phyloP scores from a whole-genome alignment of 2,888 invertebrate species.

The Athetis lepigone region DNA sequence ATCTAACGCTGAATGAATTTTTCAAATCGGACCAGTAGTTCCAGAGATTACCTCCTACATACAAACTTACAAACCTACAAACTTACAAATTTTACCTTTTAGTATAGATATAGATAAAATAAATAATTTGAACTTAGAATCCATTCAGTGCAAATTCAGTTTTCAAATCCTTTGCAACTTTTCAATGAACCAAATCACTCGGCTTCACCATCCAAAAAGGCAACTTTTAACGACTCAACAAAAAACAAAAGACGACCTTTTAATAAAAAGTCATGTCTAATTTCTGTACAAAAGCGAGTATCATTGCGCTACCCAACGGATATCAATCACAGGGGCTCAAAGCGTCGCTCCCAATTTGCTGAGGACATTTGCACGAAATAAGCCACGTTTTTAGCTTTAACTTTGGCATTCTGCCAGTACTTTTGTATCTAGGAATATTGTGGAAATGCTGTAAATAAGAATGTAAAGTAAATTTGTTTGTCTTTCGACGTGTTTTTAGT shows the following conservation, averaged over 20 bases:
- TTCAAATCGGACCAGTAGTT: too few species aligned
- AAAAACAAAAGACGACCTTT: constrained; percentile 36
- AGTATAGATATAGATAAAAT: too few species aligned
- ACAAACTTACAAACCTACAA: too few species aligned
- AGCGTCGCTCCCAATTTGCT: constrained; percentile 64
- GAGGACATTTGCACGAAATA: constrained; percentile 65
- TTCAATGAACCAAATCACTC: neutral
- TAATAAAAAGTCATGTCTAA: constrained; percentile 49
- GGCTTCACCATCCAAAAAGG: neutral
- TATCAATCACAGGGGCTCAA: constrained; percentile 63
- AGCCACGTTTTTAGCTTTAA: constrained; percentile 55
- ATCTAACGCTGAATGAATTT: too few species aligned
- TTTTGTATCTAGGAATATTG: constrained; percentile 59
- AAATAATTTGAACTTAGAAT: too few species aligned
- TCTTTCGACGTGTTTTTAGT: constrained; percentile 26
- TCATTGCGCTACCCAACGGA: constrained; percentile 41
- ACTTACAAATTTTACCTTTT: too few species aligned
- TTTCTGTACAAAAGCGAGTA: constrained; percentile 48
- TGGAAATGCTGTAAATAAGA: constrained; percentile 48
- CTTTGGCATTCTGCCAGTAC: constrained; percentile 58
- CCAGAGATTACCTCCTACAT: too few species aligned
- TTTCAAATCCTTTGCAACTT: too few species aligned
- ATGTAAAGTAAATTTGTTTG: constrained; percentile 51
- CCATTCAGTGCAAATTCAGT: too few species aligned
- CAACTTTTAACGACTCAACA: neutral